Conservation (phyloP, 2,113 vertebrate species). For the Sebastes fasciatus region DNA sequence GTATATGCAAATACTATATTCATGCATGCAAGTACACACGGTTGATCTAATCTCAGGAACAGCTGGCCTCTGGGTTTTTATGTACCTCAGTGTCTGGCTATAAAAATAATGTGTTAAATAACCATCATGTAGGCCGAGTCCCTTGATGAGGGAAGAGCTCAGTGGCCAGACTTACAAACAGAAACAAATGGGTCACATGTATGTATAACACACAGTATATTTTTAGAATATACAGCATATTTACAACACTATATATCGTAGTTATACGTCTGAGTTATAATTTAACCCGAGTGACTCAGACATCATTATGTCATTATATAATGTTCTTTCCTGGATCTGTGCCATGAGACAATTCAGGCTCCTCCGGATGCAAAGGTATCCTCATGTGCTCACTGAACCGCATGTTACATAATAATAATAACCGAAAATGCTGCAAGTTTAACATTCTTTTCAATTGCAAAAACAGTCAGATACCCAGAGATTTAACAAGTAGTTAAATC, state of each 20-base stretch:
- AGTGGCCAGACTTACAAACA: not conserved
- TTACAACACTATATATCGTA: not conserved
- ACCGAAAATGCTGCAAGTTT: not conserved
- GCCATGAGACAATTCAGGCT: conserved; percentile 18
- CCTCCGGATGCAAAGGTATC: not conserved
- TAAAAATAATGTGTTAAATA: not conserved
- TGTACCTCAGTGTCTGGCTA: not conserved
- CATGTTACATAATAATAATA: not conserved
- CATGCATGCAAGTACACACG: not conserved
- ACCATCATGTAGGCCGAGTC: not conserved
- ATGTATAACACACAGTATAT: not conserved
- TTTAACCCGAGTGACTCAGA: too few species aligned
- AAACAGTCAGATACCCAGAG: conserved; percentile 16
- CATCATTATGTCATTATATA: not conserved
- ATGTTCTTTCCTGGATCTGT: not conserved
- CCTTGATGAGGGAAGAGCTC: not conserved
- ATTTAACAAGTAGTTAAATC: too few species aligned
- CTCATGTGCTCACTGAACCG: not conserved
- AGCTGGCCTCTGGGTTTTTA: conserved; percentile 1
- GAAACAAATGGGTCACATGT: not conserved
- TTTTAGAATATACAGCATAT: not conserved
- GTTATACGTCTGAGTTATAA: not conserved
- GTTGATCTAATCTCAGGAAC: not conserved
- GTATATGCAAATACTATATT: not conserved
- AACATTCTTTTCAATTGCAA: not conserved